Evolutionary conservation across 2,888 invertebrate genomes (phyloP).

Genomic region (Mesorhabditis spiculigera): DNA sequence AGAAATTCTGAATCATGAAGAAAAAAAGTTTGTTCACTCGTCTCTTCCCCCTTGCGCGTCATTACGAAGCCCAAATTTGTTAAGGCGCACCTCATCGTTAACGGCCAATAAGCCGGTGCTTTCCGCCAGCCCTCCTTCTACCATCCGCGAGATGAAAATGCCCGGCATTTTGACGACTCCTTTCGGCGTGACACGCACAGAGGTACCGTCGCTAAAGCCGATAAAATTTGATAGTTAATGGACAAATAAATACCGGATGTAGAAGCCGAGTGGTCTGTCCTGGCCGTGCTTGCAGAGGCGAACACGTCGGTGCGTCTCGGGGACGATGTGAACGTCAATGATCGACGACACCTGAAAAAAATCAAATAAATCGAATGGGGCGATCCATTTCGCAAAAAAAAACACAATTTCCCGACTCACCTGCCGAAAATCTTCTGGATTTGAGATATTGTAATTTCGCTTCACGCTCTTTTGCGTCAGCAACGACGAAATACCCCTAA

Average conservation of each 20-base stretch:
- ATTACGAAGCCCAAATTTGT: too few species aligned
- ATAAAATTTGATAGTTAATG: conserved; percentile 6
- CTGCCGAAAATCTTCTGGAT: conserved; percentile 96
- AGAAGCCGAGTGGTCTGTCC: conserved; percentile 91
- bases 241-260: conserved; percentile 72
- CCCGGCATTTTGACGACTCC: conserved; percentile 61
- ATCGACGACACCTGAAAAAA: conserved; percentile 82
- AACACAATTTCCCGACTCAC: conserved; percentile 15
- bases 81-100: conserved; percentile 76
- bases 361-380: not conserved
- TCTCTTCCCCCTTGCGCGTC: too few species aligned
- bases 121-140: conserved; percentile 87
- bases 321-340: conserved; percentile 97
- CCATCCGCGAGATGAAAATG: conserved; percentile 95
- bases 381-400: not conserved
- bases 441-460: conserved; percentile 71
- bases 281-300: conserved; percentile 92
- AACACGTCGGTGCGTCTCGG: conserved; percentile 91
- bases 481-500: conserved; percentile 30
- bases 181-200: conserved; percentile 75
- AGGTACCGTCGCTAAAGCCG: conserved; percentile 58
- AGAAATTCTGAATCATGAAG: too few species aligned
- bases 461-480: conserved; percentile 35
- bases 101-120: conserved; percentile 94
- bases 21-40: too few species aligned